Evolutionary conservation across 1,140 invertebrate genomes (phyloP).

Genomic region (Drosophila azteca): DNA sequence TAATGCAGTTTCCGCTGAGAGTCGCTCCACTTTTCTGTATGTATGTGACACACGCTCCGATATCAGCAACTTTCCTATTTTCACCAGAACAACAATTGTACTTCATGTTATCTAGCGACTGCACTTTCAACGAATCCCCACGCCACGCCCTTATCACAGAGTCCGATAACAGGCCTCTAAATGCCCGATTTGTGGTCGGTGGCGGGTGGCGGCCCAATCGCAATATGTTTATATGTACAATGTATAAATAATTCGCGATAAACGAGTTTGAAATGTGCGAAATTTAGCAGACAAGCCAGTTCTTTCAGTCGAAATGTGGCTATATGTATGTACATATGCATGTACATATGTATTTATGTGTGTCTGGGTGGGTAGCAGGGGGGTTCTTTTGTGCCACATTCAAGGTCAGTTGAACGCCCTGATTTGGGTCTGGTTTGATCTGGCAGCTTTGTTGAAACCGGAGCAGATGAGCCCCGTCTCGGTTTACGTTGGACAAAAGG

Average conservation of each 20-base stretch:
- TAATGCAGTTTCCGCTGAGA: constrained; percentile 54
- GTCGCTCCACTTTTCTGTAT: constrained; percentile 6
- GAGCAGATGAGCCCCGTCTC: constrained; percentile 34
- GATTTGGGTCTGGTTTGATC: constrained; percentile 26
- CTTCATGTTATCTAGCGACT: constrained; percentile 17
- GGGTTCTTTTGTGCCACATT: constrained; percentile 15
- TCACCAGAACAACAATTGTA: constrained; percentile 2
- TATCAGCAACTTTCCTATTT: constrained; percentile 14
- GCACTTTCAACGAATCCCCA: constrained; percentile 29
- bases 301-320: constrained; percentile 24
- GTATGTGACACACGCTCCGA: constrained; percentile 23
- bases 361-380: constrained; percentile 20
- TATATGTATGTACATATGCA: constrained; percentile 19
- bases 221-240: background rate
- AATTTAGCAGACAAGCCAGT: constrained; percentile 38
- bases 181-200: constrained; percentile 28
- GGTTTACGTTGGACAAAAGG: constrained; percentile 64
- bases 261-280: constrained; percentile 70
- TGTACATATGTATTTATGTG: background rate
- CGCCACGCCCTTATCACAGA: no score
- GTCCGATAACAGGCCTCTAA: constrained; percentile 34
- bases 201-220: no score
- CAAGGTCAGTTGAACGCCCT: constrained; percentile 48
- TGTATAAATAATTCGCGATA: constrained; percentile 53
- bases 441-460: constrained; percentile 31